Conservation (phyloP, 2,797 vertebrate species). For the Sylvia borin region DNA sequence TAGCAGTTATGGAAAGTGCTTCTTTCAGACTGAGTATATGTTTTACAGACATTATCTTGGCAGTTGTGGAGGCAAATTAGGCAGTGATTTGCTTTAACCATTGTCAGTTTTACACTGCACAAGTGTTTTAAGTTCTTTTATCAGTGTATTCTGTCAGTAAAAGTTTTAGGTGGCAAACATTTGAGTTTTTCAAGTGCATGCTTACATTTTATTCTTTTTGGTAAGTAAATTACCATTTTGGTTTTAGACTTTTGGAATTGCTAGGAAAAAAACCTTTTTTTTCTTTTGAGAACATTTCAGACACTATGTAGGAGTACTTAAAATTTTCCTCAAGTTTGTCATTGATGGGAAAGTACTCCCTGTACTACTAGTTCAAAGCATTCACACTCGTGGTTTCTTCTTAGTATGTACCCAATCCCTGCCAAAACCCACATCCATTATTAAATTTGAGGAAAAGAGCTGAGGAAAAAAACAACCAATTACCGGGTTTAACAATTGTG, state of each 20-base stretch:
- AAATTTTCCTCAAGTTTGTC: neutral
- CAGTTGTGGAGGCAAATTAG: neutral
- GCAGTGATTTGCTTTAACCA: neutral
- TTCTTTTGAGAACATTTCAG: neutral
- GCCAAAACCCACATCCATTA: neutral
- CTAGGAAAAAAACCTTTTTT: neutral
- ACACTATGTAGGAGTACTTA: neutral
- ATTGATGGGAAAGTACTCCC: neutral
- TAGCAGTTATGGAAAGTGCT: neutral
- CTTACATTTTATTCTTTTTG: neutral
- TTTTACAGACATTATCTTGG: neutral
- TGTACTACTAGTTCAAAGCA: neutral
- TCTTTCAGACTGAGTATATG: neutral
- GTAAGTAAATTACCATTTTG: neutral
- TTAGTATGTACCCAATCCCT: neutral
- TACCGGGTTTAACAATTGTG: neutral
- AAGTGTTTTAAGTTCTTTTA: neutral
- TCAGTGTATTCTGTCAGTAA: neutral
- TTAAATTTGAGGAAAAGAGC: neutral
- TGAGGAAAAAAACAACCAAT: neutral
- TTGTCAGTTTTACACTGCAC: neutral
- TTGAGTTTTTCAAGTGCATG: neutral
- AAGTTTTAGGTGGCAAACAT: neutral
- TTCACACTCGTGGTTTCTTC: neutral
- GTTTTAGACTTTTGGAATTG: neutral